phyloP scores from a whole-genome alignment of 2,888 invertebrate genomes.

The Pollenia griseotomentosa region DNA sequence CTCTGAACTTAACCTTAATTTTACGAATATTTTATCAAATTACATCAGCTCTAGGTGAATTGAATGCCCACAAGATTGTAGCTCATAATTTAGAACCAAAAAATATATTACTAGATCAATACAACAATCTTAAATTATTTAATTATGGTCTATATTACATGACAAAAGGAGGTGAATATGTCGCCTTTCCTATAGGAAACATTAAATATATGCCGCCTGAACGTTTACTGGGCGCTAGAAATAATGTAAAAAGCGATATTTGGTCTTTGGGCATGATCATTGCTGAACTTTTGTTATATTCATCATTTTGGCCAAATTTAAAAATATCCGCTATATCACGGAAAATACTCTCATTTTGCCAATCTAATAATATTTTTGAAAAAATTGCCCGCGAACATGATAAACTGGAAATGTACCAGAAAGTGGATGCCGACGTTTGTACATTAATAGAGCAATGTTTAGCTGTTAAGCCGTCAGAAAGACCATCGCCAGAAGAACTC shows the following conservation, averaged over 20 bases:
- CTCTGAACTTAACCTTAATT: slow-evolving; percentile 84
- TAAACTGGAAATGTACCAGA: slow-evolving; percentile 83
- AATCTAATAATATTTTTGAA: slow-evolving; percentile 85
- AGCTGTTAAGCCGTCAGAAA: slow-evolving; percentile 87
- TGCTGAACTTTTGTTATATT: slow-evolving; percentile 90
- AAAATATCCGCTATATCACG: slow-evolving; percentile 90
- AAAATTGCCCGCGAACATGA: slow-evolving; percentile 92
- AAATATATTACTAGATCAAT: slow-evolving; percentile 91
- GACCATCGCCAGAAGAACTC: slow-evolving; percentile 87
- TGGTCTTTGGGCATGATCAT: slow-evolving; percentile 98
- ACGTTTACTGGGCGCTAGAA: slow-evolving; percentile 88
- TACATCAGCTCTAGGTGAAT: slow-evolving; percentile 88
- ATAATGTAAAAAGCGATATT: slow-evolving; percentile 93
- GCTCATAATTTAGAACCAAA: slow-evolving; percentile 93
- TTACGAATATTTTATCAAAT: slow-evolving; percentile 90
- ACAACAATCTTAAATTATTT: slow-evolving; percentile 92
- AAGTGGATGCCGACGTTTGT: slow-evolving; percentile 79
- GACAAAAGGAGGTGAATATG: slow-evolving; percentile 93
- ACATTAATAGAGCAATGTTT: slow-evolving; percentile 90
- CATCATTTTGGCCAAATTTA: slow-evolving; percentile 89
- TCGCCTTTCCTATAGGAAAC: slow-evolving; percentile 94
- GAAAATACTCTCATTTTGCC: slow-evolving; percentile 88
- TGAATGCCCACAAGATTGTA: slow-evolving; percentile 90
- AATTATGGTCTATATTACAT: slow-evolving; percentile 97
- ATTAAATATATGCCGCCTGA: slow-evolving; percentile 93